Conservation (phyloP, 2,797 vertebrate genomes). For the Diglossa cyanea region DNA sequence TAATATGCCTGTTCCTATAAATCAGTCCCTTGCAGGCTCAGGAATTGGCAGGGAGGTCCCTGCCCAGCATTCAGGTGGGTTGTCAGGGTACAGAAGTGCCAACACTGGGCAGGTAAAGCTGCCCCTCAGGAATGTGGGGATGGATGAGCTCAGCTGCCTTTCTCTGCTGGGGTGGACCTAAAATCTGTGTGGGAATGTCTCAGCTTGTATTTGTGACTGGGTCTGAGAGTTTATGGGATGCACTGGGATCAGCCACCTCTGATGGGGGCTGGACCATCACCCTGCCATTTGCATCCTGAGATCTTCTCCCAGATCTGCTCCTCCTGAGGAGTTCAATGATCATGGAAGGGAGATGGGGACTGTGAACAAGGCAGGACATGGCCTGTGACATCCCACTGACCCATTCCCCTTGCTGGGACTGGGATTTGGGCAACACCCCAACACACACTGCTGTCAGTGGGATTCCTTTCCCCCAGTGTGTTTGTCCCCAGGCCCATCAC, state of each 20-base stretch:
- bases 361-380: background rate
- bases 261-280: background rate
- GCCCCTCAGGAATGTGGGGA: background rate
- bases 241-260: background rate
- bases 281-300: background rate
- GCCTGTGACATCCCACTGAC: background rate
- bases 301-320: background rate
- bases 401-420: rapidly evolving
- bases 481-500: background rate
- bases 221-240: background rate
- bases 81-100: background rate
- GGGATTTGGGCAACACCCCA: background rate
- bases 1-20: background rate
- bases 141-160: background rate
- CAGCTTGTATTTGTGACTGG: rapidly evolving
- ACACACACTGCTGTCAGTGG: background rate
- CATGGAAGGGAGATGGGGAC: background rate
- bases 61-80: background rate
- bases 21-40: background rate
- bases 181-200: background rate
- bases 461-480: too few relatives aligned
- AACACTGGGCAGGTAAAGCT: background rate
- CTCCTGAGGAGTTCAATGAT: background rate
- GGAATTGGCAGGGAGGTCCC: background rate
- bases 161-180: background rate